Base-by-base conservation (phyloP, 2,113 vertebrate species). In the Pterophyllum scalare region DNA sequence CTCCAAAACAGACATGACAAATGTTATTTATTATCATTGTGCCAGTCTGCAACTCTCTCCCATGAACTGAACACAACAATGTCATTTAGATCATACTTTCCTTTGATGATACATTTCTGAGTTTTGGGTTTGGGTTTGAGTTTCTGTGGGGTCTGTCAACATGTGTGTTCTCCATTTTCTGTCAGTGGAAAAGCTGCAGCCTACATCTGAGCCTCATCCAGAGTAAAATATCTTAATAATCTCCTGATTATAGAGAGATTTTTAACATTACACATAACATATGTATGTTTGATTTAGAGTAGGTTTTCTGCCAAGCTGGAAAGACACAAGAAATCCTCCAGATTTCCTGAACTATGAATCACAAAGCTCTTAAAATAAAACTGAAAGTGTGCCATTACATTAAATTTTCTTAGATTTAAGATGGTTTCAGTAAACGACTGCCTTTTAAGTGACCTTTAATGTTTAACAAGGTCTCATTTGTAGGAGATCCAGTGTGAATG, bases 311-410 rank as follows among this genome's bases (percentile, higher is more conserved):
- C 67, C 79, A 77, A 67, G 43, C 15, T 72, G 28, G 38, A 79
- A 64, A 79, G 7, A 28, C n/a, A 61, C 12, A 40, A 82, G 58
- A 62, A n/a, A 49, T 77, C 28, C 61, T 82, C 85, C 72, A 80
- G 80, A 77, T 81, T 90, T 83, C 31, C 38, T 72, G 67, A 84
- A 22, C 43, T 54, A 33, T 33, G 0, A 75, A 74, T 79, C 54
- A 75, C 10, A 56, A 78, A 77, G 33, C 58, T 46, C 14, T 26
- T 35, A 82, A 82, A 75, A 5, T 67, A 4, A 72, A 72, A 72
- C 14, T 33, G 7, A 85, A 74, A 38, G 13, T 59, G 61, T 67
- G 54, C 20, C 15, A 19, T 57, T 11, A 17, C n/a, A 35, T 57
- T 52, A 13, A 49, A 54, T 64, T 22, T 13, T n/a, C 17, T 59